phyloP scores from a whole-genome alignment of 2,888 invertebrate genomes.

The Boloria selene region DNA sequence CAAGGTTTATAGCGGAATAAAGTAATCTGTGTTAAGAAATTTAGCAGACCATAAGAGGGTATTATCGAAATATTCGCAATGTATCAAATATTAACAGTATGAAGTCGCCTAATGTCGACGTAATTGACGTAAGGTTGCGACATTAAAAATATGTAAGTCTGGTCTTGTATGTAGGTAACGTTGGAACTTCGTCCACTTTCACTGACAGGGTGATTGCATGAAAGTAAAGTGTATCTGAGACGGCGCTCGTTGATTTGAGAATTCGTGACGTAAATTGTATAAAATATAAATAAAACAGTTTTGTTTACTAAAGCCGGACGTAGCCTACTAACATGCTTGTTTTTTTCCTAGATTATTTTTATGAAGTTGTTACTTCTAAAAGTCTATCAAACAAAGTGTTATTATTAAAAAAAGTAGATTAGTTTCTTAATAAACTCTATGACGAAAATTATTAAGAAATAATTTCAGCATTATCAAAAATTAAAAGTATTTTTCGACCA shows the following conservation, averaged over 20 bases:
- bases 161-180: constrained; percentile 43
- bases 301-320: not conserved
- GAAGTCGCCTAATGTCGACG: constrained; percentile 15
- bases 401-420: no score
- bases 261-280: constrained; percentile 21
- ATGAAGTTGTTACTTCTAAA: no score
- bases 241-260: constrained; percentile 31
- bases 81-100: not conserved
- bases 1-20: constrained; percentile 9
- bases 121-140: constrained; percentile 40
- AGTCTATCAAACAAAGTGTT: no score
- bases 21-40: constrained; percentile 7
- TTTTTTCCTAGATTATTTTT: not conserved
- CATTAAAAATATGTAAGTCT: constrained; percentile 40
- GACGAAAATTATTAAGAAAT: no score
- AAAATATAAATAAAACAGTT: constrained; percentile 5
- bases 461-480: no score
- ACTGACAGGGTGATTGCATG: constrained; percentile 50
- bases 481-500: no score
- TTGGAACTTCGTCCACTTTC: constrained; percentile 59
- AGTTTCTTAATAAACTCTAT: no score
- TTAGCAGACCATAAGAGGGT: not conserved
- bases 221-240: constrained; percentile 42
- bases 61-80: not conserved
- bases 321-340: not conserved